Evolutionary conservation across 2,888 invertebrate species (phyloP).

Genomic region (Stenurella melanura): DNA sequence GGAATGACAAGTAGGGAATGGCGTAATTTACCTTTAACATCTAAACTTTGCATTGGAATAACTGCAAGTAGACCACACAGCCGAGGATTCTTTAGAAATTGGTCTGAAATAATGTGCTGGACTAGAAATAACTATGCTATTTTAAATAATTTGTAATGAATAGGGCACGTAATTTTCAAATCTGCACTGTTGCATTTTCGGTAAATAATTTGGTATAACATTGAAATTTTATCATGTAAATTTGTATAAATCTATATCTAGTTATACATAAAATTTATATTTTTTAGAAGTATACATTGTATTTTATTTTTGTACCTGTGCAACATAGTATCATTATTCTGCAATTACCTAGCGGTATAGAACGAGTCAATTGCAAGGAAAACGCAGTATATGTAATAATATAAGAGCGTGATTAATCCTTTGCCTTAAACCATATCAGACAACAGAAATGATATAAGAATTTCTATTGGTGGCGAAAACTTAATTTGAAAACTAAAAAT

Average conservation of each 20-base stretch:
- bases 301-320: too few species aligned
- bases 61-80: constrained; percentile 62
- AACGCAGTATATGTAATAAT: too few species aligned
- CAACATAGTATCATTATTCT: too few species aligned
- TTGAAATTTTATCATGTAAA: not conserved
- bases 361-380: too few species aligned
- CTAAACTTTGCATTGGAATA: constrained; percentile 64
- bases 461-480: too few species aligned
- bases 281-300: not conserved
- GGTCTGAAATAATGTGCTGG: constrained; percentile 64
- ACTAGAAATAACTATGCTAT: constrained; percentile 39
- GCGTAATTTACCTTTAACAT: constrained; percentile 65
- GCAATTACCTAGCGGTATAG: too few species aligned
- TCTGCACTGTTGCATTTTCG: not conserved
- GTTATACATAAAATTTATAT: not conserved
- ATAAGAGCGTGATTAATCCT: too few species aligned
- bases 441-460: too few species aligned
- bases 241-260: not conserved
- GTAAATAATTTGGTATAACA: not conserved
- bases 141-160: not conserved
- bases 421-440: too few species aligned
- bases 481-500: too few species aligned
- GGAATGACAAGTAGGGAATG: constrained; percentile 75
- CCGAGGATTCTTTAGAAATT: constrained; percentile 65
- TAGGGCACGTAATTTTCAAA: not conserved